Base-by-base conservation (phyloP, 2,113 vertebrate genomes). In the Oreochromis aureus region DNA sequence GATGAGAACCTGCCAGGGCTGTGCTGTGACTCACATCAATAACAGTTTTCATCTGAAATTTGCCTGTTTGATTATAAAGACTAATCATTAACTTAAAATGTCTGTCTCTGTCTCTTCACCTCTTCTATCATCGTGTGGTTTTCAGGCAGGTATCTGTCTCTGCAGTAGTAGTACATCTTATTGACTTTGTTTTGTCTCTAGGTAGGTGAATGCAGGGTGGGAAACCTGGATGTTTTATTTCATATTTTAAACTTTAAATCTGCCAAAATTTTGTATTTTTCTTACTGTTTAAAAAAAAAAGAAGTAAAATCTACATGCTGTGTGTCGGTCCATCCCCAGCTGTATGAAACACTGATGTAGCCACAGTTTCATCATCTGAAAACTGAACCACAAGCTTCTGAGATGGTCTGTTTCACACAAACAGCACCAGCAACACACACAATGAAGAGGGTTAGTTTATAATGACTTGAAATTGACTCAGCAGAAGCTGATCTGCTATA, bases 111-210 rank as follows among this genome's bases (percentile, higher is more conserved):
- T 87, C 84, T 87, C 82, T 82, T 48, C 48, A 81, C 66, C 5
- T 73, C 30, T 82, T 78, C 34, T 82, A 71, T 86, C 15, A 7
- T 82, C 51, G 9, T 87, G 46, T 55, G 85, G 10, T 87, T 82
- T 48, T 80, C 87, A 93, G 89, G 71, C 82, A 90, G 88, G 88
- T 87, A 73, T 87, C 73, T 56, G 82, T 86, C 78, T 86, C 80
- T 80, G 53, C 55, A 41, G 15, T 34, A 32, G 13, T 30, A 51
- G 11, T 46, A 59, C 80, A 56, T 89, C 78, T 61, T 18, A 24
- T 2, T 84, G 58, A 55, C 79, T 13, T 9, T 51, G 79, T 85
- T 85, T 41, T 85, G 89, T 86, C 76, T 87, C 2, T 61, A 39
- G 19, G 5, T 78, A 79, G 63, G 18, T 27, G 24, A 44, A 83